Evolutionary conservation across 1,140 invertebrate species (phyloP).

Genomic region (Carposina sasakii): DNA sequence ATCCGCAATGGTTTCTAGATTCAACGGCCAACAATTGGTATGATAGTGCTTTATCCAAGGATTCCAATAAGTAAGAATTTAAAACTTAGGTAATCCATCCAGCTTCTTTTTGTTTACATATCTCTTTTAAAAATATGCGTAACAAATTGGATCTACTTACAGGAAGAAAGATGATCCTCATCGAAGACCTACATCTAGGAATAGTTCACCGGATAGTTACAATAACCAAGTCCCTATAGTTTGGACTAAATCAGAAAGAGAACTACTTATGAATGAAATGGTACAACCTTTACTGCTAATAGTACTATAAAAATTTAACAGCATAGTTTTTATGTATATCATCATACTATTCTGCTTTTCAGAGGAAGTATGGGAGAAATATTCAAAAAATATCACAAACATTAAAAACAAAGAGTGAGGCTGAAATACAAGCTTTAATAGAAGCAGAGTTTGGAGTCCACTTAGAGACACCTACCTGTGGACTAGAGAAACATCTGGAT

Average conservation of each 20-base stretch:
- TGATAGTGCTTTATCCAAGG: constrained; percentile 50
- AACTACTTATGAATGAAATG: constrained; percentile 75
- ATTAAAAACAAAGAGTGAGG: constrained; percentile 75
- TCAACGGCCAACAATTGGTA: constrained; percentile 69
- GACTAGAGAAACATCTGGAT: constrained; percentile 37
- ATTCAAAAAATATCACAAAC: constrained; percentile 76
- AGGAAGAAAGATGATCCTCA: constrained; percentile 41
- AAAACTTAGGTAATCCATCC: background rate
- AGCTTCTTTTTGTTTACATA: too few species aligned
- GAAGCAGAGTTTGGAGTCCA: constrained; percentile 64
- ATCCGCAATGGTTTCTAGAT: constrained; percentile 79
- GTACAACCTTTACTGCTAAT: constrained; percentile 41
- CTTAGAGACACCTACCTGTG: constrained; percentile 38
- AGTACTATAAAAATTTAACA: too few species aligned
- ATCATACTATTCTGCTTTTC: constrained; percentile 27
- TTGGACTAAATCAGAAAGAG: constrained; percentile 75
- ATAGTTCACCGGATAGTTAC: constrained; percentile 27
- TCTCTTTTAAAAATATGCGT: too few species aligned
- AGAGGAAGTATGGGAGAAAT: constrained; percentile 78
- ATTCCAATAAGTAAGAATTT: constrained; percentile 36
- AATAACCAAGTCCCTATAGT: constrained; percentile 28
- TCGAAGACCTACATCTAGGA: constrained; percentile 44
- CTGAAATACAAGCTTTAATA: constrained; percentile 74
- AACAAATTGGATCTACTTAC: too few species aligned
- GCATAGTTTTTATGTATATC: too few species aligned